Base-by-base conservation (phyloP, 1,140 invertebrate genomes). In the Drosophila kohkoa region DNA sequence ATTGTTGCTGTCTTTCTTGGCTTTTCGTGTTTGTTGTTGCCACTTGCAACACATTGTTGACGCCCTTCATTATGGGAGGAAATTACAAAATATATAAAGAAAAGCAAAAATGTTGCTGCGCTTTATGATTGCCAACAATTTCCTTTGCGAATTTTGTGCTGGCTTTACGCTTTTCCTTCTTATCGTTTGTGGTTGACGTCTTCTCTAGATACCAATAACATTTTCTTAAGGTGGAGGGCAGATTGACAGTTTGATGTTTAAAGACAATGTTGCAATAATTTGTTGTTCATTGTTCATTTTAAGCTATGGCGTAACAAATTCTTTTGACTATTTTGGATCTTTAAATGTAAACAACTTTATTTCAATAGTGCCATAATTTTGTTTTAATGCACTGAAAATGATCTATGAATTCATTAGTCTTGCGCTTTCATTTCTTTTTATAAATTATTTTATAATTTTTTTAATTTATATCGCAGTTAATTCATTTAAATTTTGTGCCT, bases 61-160 rank as follows among this genome's bases (percentile, higher is more conserved):
- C 54, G 54, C 25, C 48, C 48, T 16, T 41, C 16, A 68, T 74
- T 65, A 58, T 35, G n/a, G 13, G 52, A 11, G 57, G 65, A 62
- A 69, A 69, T 74, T 55, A 62, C 45, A 62, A 62, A 75, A 69
- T 41, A 74, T 30, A 70, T 43, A 45, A 10, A 52, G 11, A 20
- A 16, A 62, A 5, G 46, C 13, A 48, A 38, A 62, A 28, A 59
- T 55, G 32, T 16, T 74, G 16, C 20, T 59, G 35, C 28, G 41
- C 35, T 60, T 57, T 62, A 41, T 68, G 65, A 74, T 74, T 62
- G 57, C n/a, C 11, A 71, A 43, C 38, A 46, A 43, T 68, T 59
- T 59, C 11, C 16, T 46, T 54, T 25, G 20, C 3, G 0, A 52
- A 70, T 54, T 25, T 63, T 55, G 16, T 58, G 8, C 10, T 48